Conservation (phyloP, 30 jellyfish, hydroid and myxozoan genomes). For the Hydra vulgaris region DNA sequence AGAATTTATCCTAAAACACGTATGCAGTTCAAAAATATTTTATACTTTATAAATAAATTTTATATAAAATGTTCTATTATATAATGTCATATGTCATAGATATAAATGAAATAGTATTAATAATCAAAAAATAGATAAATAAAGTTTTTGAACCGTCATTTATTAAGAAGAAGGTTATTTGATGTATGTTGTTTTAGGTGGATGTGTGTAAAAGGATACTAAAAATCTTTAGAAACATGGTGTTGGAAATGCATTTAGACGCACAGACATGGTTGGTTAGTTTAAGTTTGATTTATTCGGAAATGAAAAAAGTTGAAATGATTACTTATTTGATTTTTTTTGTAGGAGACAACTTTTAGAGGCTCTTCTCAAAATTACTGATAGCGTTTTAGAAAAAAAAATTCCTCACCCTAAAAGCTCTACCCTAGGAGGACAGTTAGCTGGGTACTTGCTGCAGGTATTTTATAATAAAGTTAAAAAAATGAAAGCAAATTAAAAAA, state of each 20-base stretch:
- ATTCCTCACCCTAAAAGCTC: slow-evolving; percentile 66
- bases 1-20: slow-evolving; percentile 75
- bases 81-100: neutral
- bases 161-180: too few relatives aligned
- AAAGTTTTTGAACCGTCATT: too few relatives aligned
- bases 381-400: slow-evolving; percentile 39
- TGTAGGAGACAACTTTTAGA: slow-evolving; percentile 75
- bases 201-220: slow-evolving; percentile 74
- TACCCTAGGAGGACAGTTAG: slow-evolving; percentile 87
- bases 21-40: neutral
- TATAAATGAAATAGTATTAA: too few relatives aligned
- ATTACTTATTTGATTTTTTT: neutral
- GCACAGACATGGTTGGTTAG: slow-evolving; percentile 67
- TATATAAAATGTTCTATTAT: neutral
- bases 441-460: slow-evolving; percentile 79
- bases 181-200: slow-evolving; percentile 45
- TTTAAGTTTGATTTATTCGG: neutral
- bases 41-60: too few relatives aligned
- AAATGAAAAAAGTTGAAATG: neutral
- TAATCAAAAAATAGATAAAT: too few relatives aligned
- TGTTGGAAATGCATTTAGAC: slow-evolving; percentile 55
- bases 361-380: slow-evolving; percentile 60
- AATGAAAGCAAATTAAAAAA: too few relatives aligned
- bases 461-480: neutral
- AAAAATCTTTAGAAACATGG: slow-evolving; percentile 72